Percentiles rank a stretch among this genome's conserved stretches.
These are phyloP conservation scores for Macrophya alboannulata DNA, from an alignment of 2,888 invertebrate species.

Conservation along the genomic window DNA sequence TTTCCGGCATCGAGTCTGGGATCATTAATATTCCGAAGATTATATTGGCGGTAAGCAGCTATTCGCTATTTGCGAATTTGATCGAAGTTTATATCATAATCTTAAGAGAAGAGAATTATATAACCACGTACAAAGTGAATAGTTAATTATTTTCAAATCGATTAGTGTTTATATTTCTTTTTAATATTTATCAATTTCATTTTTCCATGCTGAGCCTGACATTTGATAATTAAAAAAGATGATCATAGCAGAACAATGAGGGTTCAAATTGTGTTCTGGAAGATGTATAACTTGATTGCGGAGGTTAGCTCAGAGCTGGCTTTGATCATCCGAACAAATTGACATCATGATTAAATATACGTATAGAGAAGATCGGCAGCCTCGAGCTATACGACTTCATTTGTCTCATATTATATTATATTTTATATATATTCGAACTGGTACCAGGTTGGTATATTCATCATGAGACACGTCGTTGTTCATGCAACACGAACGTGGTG, in stretches of 20 bases:
- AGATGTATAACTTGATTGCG: neutral
- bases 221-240: constrained; percentile 20
- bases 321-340: constrained; percentile 34
- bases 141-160: neutral
- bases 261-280: neutral
- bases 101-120: neutral
- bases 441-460: neutral
- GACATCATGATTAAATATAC: neutral
- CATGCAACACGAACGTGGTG: neutral
- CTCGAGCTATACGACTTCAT: neutral
- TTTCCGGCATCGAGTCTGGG: too few relatives aligned
- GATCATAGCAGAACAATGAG: neutral
- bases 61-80: neutral
- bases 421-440: neutral
- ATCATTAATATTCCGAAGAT: too few relatives aligned
- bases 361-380: neutral
- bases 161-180: neutral
- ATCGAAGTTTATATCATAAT: neutral
- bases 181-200: neutral
- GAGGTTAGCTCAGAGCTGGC: neutral
- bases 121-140: neutral
- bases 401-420: neutral
- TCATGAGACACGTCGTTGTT: neutral
- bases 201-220: constrained; percentile 6
- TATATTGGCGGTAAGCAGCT: neutral